phyloP scores from a whole-genome alignment of 2,888 invertebrate genomes.

The Hydropsyche betteni region DNA sequence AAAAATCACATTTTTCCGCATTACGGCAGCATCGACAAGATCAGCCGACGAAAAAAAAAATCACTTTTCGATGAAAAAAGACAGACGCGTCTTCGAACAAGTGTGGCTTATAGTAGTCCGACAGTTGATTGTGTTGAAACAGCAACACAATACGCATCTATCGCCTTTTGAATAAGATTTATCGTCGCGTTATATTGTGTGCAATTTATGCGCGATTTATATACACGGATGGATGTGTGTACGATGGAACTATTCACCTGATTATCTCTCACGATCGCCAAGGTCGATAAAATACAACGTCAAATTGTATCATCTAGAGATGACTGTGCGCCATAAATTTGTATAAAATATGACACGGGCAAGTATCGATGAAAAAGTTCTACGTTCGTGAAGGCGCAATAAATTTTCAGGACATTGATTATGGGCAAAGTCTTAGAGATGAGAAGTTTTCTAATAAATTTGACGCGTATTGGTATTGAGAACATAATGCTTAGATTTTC shows the following conservation, averaged over 20 bases:
- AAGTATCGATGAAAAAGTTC: no score
- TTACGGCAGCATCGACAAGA: not conserved
- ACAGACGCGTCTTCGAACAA: not conserved
- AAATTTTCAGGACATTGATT: no score
- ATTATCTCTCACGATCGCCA: conserved; percentile 37
- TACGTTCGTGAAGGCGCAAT: no score
- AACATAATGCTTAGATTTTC: no score
- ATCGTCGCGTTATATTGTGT: conserved; percentile 21
- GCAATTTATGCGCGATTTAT: conserved; percentile 32
- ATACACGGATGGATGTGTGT: not conserved
- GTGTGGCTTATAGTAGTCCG: not conserved
- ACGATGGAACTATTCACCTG: conserved; percentile 30
- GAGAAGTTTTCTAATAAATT: no score
- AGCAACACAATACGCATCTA: conserved; percentile 5
- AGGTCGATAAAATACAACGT: conserved; percentile 36
- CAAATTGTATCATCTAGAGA: conserved; percentile 26
- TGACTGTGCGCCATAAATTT: conserved; percentile 22
- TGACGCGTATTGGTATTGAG: no score
- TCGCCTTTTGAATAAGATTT: conserved; percentile 28
- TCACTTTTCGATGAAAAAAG: not conserved
- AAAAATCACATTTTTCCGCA: not conserved
- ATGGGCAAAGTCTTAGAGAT: no score
- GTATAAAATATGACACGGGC: conserved; percentile 17
- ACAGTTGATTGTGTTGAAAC: conserved; percentile 4
- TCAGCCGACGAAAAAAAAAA: not conserved